Evolutionary conservation across 2,113 vertebrate genomes (phyloP).

Genomic region (Zosterops japonicus): DNA sequence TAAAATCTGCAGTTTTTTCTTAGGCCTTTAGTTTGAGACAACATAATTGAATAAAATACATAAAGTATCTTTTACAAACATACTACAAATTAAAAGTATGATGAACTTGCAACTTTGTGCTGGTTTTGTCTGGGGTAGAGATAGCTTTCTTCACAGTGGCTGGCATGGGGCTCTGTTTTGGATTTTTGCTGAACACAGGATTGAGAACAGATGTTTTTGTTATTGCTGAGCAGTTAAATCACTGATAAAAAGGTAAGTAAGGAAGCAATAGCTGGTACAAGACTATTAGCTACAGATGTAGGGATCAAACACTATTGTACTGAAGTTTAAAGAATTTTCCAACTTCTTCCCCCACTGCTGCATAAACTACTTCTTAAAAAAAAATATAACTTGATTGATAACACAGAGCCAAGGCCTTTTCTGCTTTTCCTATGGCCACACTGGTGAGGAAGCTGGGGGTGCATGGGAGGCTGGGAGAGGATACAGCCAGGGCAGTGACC

Average conservation of each 20-base stretch:
- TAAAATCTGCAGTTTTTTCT: background rate
- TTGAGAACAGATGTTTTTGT: background rate
- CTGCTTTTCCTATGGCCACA: fast-evolving
- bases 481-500: background rate
- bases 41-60: background rate
- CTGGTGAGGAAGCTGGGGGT: too few relatives aligned
- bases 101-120: background rate
- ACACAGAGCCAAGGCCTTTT: background rate
- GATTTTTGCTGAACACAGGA: background rate
- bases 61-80: background rate
- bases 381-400: background rate
- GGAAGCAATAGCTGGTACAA: background rate
- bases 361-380: background rate
- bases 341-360: background rate
- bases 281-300: background rate
- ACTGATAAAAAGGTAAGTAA: background rate
- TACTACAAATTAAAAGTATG: background rate
- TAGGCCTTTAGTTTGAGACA: background rate
- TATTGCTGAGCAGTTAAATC: background rate
- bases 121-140: background rate
- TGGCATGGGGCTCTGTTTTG: background rate
- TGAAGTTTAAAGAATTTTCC: background rate
- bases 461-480: background rate
- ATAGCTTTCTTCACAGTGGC: background rate
- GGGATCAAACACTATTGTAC: background rate